A percentile compares a stretch with the other conserved stretches of the same genome.
These are phyloP conservation scores for Semnopithecus entellus DNA, from an alignment of 2,113 vertebrate genomes.

Conservation along the genomic window DNA sequence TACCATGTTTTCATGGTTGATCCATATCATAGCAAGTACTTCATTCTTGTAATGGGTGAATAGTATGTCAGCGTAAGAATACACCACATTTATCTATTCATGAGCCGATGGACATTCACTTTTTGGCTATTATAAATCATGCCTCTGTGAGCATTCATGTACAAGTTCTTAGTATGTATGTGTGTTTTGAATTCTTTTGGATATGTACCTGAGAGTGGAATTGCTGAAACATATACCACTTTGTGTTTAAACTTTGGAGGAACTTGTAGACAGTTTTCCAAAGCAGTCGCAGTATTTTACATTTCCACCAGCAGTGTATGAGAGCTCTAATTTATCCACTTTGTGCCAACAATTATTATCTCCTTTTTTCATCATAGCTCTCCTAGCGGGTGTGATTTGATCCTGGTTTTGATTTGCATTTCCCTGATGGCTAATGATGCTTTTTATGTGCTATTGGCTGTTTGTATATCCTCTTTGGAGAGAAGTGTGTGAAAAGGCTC, in stretches of 20 bases:
- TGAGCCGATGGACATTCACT: background rate
- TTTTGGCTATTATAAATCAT: conserved; percentile 10
- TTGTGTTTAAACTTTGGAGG: background rate
- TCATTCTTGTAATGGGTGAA: conserved; percentile 16
- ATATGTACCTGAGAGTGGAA: background rate
- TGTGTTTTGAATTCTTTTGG: background rate
- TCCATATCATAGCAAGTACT: background rate
- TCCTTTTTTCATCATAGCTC: background rate
- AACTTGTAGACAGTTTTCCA: background rate
- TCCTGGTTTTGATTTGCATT: conserved; percentile 39
- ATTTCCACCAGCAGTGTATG: background rate
- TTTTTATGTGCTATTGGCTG: background rate
- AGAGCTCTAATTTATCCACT: background rate
- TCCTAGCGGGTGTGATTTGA: background rate
- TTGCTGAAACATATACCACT: background rate
- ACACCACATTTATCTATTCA: background rate
- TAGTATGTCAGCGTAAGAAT: background rate
- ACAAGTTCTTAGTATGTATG: background rate
- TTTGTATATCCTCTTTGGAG: background rate
- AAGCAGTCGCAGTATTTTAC: background rate
- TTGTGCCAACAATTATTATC: background rate
- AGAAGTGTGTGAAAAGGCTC: background rate
- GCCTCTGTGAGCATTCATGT: background rate
- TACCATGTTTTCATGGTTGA: background rate
- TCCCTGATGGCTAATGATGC: background rate